Percentiles rank a stretch among this genome's conserved stretches.
Evolutionary conservation across 2,797 vertebrate species (phyloP).

Genomic region (Diplodus sargus): DNA sequence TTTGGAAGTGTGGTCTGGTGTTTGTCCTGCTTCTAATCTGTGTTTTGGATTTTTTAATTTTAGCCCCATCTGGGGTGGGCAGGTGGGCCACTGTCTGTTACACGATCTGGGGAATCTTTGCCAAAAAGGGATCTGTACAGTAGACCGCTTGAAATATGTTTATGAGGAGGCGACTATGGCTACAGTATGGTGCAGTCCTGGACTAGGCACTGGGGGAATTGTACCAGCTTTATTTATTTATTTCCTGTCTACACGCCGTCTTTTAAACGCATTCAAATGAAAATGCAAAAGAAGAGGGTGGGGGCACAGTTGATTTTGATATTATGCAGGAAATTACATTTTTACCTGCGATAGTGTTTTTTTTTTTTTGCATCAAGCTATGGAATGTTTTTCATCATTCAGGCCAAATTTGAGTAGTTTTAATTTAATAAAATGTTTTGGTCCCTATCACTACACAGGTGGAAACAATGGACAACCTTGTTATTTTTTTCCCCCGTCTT

Average conservation of each 20-base stretch:
- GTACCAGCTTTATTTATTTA: constrained; percentile 63
- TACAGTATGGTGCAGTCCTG: constrained; percentile 79
- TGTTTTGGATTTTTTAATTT: constrained; percentile 82
- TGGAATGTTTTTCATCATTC: background rate
- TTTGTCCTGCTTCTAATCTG: constrained; percentile 79
- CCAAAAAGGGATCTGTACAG: constrained; percentile 83
- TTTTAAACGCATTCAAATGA: constrained; percentile 55
- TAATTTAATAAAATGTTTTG: background rate
- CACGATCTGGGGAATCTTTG: constrained; percentile 73
- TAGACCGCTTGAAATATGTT: constrained; percentile 82
- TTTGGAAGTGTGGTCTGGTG: constrained; percentile 53
- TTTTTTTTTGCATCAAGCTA: constrained; percentile 1
- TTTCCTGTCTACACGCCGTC: constrained; percentile 45
- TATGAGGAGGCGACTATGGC: constrained; percentile 74
- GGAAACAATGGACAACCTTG: background rate
- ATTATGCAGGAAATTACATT: constrained; percentile 44
- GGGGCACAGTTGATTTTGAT: constrained; percentile 9
- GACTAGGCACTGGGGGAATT: constrained; percentile 63
- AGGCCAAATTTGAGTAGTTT: background rate
- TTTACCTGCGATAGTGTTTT: constrained; percentile 34
- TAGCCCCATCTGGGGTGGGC: constrained; percentile 83
- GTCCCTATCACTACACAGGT: background rate
- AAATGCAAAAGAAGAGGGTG: constrained; percentile 25
- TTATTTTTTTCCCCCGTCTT: background rate
- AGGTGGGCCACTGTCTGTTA: constrained; percentile 82